A percentile compares a stretch with the other conserved stretches of the same genome.
phyloP scores from a whole-genome alignment of 2,888 invertebrate species.

The Lasioglossum morio region DNA sequence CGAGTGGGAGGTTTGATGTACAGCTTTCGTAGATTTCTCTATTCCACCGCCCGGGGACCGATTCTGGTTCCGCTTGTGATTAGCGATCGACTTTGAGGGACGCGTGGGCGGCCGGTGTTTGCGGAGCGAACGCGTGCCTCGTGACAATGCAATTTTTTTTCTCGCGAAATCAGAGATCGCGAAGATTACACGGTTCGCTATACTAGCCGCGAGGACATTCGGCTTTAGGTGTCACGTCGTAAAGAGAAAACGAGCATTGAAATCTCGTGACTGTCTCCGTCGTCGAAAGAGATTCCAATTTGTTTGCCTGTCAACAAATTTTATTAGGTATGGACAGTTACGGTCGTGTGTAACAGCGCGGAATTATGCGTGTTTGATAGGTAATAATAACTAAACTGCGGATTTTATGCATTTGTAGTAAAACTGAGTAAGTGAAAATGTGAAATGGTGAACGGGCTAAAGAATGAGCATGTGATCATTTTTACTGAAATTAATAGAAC shows the following conservation, averaged over 20 bases:
- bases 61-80: conserved; percentile 22
- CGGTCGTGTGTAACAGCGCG: not conserved
- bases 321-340: not conserved
- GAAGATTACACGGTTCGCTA: not conserved
- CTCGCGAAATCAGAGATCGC: not conserved
- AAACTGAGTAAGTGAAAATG: not conserved
- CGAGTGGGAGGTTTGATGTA: conserved; percentile 55
- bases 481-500: too few relatives aligned
- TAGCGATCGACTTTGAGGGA: conserved; percentile 44
- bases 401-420: not conserved
- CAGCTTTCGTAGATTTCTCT: conserved; percentile 66
- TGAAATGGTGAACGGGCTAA: too few relatives aligned
- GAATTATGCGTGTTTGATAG: not conserved
- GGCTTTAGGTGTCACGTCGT: not conserved
- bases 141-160: not conserved
- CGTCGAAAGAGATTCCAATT: not conserved
- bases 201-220: not conserved
- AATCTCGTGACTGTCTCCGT: not conserved
- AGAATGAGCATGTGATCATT: too few relatives aligned
- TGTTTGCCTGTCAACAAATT: not conserved
- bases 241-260: not conserved
- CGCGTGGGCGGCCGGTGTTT: conserved; percentile 30
- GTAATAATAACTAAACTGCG: not conserved
- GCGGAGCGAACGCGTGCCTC: not conserved
- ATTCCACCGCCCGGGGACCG: conserved; percentile 36